phyloP scores from a whole-genome alignment of 1,140 invertebrate species.

The Drosophila melanica region DNA sequence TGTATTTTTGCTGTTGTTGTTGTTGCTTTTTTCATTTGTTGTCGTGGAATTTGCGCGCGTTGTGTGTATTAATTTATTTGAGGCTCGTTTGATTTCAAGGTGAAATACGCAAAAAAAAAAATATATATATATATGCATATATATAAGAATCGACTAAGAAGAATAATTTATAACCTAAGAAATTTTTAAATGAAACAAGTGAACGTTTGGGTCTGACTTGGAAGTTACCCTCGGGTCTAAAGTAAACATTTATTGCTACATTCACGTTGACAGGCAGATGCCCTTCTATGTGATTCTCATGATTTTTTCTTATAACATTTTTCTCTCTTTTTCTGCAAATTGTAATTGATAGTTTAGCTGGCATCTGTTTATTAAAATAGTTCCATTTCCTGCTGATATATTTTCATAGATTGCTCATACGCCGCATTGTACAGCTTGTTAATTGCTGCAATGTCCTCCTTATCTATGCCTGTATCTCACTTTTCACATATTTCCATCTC shows the following conservation, averaged over 20 bases:
- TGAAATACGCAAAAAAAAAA: conserved; percentile 78
- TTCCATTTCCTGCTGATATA: conserved; percentile 46
- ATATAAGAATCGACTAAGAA: conserved; percentile 24
- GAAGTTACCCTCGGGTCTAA: background rate
- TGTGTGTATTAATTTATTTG: conserved; percentile 76
- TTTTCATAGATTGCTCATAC: conserved; percentile 64
- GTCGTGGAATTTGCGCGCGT: conserved; percentile 53
- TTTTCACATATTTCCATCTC: background rate
- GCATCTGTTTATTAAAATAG: background rate
- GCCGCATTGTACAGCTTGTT: conserved; percentile 42
- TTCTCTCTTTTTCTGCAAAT: no score
- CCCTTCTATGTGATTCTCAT: no score
- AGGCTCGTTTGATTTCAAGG: conserved; percentile 76
- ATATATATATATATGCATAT: conserved; percentile 23
- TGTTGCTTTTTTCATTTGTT: conserved; percentile 65
- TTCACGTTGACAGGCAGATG: no score
- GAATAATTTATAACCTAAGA: conserved; percentile 11
- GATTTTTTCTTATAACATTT: no score
- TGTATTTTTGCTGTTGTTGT: conserved; percentile 25
- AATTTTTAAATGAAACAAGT: conserved; percentile 20
- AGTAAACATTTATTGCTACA: background rate
- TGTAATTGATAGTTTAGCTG: no score
- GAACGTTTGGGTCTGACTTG: background rate
- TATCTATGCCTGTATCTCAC: conserved; percentile 14
- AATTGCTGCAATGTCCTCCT: conserved; percentile 29